Percentiles rank a stretch among this genome's conserved stretches.
Conservation (phyloP, 2,888 invertebrate genomes). For the Dastarcus helophoroides region DNA sequence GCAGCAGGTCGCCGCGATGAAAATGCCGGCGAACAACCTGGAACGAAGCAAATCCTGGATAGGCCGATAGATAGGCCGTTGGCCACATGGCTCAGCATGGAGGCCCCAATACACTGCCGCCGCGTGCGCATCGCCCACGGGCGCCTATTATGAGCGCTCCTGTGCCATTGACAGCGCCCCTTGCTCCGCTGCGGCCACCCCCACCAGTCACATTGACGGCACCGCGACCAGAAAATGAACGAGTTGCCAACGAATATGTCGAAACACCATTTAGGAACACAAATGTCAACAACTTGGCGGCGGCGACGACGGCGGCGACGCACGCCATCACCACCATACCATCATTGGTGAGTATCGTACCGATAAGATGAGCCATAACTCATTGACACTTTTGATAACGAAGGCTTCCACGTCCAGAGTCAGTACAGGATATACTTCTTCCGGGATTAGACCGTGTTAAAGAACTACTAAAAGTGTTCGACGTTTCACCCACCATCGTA, state of each 20-base stretch:
- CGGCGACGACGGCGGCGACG: too few species aligned
- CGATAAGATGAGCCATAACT: too few species aligned
- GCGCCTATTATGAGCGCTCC: constrained; percentile 41
- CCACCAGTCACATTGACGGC: constrained; percentile 43
- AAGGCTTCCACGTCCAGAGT: too few species aligned
- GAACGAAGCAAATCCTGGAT: constrained; percentile 55
- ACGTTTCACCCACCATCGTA: too few species aligned
- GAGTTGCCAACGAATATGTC: constrained; percentile 86
- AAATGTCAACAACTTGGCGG: too few species aligned
- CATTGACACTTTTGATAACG: too few species aligned
- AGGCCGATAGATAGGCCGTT: constrained; percentile 45
- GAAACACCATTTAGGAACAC: constrained; percentile 74
- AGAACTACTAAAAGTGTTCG: too few species aligned
- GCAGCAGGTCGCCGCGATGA: constrained; percentile 54
- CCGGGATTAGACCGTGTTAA: too few species aligned
- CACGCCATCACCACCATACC: too few species aligned
- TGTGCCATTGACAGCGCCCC: constrained; percentile 44
- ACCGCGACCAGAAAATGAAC: constrained; percentile 77
- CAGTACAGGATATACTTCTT: too few species aligned
- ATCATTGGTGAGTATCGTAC: too few species aligned
- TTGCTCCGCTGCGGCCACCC: constrained; percentile 37
- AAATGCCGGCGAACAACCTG: too few species aligned
- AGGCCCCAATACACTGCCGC: constrained; percentile 53
- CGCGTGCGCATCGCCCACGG: constrained; percentile 54
- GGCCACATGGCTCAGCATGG: constrained; percentile 66